These are phyloP conservation scores for Platyrinchus mystaceus DNA, from an alignment of 2,797 vertebrate genomes.

Conservation along the genomic window DNA sequence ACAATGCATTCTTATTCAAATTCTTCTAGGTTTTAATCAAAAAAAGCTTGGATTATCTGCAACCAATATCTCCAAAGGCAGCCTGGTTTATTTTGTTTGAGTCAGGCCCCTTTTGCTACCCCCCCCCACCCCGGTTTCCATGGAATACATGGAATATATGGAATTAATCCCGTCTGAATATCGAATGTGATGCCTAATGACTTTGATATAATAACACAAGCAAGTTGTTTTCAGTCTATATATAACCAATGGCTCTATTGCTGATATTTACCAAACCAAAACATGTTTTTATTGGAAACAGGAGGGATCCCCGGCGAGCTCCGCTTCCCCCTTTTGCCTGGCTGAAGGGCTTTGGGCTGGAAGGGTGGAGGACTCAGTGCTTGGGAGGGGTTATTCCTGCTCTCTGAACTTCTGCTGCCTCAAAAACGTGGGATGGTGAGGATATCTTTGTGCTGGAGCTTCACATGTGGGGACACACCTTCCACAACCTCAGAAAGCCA, in stretches of 20 bases:
- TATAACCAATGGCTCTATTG: background rate
- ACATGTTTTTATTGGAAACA: constrained; percentile 50
- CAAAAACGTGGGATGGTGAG: rapidly evolving
- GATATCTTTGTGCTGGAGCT: rapidly evolving
- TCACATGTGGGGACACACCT: background rate
- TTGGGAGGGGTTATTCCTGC: background rate
- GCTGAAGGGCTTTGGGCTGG: background rate
- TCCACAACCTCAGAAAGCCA: background rate
- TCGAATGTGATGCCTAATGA: constrained; percentile 48
- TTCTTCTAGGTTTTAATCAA: constrained; percentile 76
- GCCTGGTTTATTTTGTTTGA: constrained; percentile 58
- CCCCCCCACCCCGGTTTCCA: constrained; percentile 9
- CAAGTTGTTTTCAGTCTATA: constrained; percentile 33
- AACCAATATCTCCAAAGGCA: constrained; percentile 73
- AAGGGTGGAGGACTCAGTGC: background rate
- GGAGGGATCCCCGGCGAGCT: background rate
- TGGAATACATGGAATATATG: background rate
- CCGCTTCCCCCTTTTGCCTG: background rate
- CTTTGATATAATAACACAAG: constrained; percentile 49
- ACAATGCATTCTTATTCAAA: constrained; percentile 81
- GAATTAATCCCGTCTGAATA: constrained; percentile 48
- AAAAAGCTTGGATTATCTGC: constrained; percentile 79
- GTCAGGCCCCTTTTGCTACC: constrained; percentile 41
- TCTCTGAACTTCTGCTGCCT: background rate
- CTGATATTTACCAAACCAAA: constrained; percentile 46